phyloP scores from a whole-genome alignment of 2,797 vertebrate genomes.

The Huso huso region DNA sequence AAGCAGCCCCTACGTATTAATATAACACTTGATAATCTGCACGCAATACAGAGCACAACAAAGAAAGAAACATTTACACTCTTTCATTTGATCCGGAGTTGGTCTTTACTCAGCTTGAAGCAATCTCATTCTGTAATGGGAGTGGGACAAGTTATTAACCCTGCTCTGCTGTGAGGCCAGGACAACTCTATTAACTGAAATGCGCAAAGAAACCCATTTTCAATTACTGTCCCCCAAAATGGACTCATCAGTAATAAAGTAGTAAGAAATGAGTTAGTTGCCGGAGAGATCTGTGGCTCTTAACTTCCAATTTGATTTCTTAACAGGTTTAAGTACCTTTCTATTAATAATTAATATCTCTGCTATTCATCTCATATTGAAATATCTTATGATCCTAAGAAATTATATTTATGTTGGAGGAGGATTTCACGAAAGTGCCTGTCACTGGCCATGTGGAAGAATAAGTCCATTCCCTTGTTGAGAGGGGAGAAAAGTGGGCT shows the following conservation, averaged over 20 bases:
- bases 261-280: slow-evolving; percentile 26
- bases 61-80: slow-evolving; percentile 26
- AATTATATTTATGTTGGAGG: slow-evolving; percentile 21
- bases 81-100: slow-evolving; percentile 36
- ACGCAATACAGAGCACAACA: slow-evolving; percentile 31
- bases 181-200: slow-evolving; percentile 49
- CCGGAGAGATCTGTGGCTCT: slow-evolving; percentile 39
- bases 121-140: slow-evolving; percentile 62
- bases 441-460: neutral
- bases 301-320: slow-evolving; percentile 35
- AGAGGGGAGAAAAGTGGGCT: neutral
- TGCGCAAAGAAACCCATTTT: slow-evolving; percentile 51
- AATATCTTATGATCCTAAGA: slow-evolving; percentile 24
- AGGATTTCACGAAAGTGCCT: neutral
- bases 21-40: slow-evolving; percentile 29
- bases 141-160: slow-evolving; percentile 67
- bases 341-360: slow-evolving; percentile 39
- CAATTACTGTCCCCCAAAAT: slow-evolving; percentile 40
- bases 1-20: neutral
- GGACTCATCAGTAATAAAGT: slow-evolving; percentile 41
- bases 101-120: slow-evolving; percentile 57
- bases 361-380: slow-evolving; percentile 43
- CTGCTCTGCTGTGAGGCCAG: slow-evolving; percentile 37
- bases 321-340: slow-evolving; percentile 34
- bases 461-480: neutral